Evolutionary conservation across 1,140 invertebrate species (phyloP).

Genomic region (Brachionus sp.): DNA sequence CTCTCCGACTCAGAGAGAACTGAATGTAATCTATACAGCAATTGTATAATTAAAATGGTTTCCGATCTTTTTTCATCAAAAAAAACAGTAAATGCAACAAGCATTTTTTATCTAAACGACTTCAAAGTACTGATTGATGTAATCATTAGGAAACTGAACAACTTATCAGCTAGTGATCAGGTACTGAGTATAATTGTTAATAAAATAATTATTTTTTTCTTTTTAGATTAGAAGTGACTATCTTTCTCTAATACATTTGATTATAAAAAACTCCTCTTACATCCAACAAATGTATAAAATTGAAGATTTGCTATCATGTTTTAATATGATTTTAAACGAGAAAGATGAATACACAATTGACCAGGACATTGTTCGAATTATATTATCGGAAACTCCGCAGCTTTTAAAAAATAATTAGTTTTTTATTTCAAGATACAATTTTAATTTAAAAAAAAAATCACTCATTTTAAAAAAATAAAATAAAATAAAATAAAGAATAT

Average conservation of each 20-base stretch:
- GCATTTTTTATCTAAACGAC: slow-evolving; percentile 19
- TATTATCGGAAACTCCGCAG: slow-evolving; percentile 18
- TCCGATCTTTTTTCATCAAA: slow-evolving; percentile 22
- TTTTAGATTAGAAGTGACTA: slow-evolving; percentile 51
- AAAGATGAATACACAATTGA: slow-evolving; percentile 50
- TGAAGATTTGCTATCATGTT: slow-evolving; percentile 51
- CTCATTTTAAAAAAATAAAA: too few relatives aligned
- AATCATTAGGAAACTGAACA: not conserved
- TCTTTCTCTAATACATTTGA: slow-evolving; percentile 51
- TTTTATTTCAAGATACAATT: too few relatives aligned
- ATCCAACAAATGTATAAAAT: slow-evolving; percentile 50
- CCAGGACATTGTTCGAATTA: slow-evolving; percentile 35
- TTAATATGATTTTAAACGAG: slow-evolving; percentile 49
- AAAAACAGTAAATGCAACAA: not conserved
- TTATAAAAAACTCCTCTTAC: slow-evolving; percentile 54
- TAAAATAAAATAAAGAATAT: too few relatives aligned
- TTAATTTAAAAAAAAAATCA: too few relatives aligned
- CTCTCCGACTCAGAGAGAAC: not conserved
- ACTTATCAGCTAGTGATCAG: slow-evolving; percentile 40
- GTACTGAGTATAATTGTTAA: not conserved
- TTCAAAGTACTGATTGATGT: slow-evolving; percentile 36
- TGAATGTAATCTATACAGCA: not conserved
- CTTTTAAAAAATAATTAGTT: not conserved
- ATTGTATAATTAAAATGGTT: slow-evolving; percentile 16
- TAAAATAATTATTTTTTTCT: not conserved